phyloP scores from a whole-genome alignment of 2,797 vertebrate species.

The Takifugu rubripes region DNA sequence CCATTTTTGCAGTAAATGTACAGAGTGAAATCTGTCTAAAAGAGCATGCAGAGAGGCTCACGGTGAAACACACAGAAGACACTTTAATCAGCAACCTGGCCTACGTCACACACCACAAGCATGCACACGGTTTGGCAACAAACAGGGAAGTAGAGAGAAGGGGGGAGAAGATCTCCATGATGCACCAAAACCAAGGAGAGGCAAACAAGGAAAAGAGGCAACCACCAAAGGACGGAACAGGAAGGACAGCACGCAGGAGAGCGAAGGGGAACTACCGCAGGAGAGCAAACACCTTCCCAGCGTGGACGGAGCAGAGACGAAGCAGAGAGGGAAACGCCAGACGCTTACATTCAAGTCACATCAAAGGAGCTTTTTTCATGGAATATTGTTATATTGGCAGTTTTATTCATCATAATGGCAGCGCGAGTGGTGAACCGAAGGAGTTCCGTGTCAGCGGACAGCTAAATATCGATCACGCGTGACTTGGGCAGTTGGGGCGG shows the following conservation, averaged over 20 bases:
- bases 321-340: conserved; percentile 73
- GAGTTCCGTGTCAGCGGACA: conserved; percentile 13
- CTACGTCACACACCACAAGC: conserved; percentile 77
- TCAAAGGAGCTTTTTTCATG: conserved; percentile 64
- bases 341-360: conserved; percentile 83
- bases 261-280: conserved; percentile 51
- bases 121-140: conserved; percentile 80
- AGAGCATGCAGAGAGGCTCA: conserved; percentile 89
- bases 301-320: conserved; percentile 69
- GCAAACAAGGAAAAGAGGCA: conserved; percentile 15
- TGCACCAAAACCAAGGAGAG: conserved; percentile 63
- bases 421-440: conserved; percentile 24
- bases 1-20: conserved; percentile 85
- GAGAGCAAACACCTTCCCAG: conserved; percentile 61
- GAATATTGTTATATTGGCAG: conserved; percentile 61
- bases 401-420: conserved; percentile 49
- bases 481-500: conserved; percentile 56
- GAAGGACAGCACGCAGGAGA: conserved; percentile 73
- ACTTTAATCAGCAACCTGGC: conserved; percentile 74
- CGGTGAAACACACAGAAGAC: conserved; percentile 80
- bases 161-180: conserved; percentile 67
- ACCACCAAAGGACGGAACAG: conserved; percentile 74
- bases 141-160: conserved; percentile 52
- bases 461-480: conserved; percentile 38
- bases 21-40: conserved; percentile 79